These are phyloP conservation scores for Stichopus horrens DNA, from an alignment of 53 echinoderm and acorn worm species.

Conservation along the genomic window DNA sequence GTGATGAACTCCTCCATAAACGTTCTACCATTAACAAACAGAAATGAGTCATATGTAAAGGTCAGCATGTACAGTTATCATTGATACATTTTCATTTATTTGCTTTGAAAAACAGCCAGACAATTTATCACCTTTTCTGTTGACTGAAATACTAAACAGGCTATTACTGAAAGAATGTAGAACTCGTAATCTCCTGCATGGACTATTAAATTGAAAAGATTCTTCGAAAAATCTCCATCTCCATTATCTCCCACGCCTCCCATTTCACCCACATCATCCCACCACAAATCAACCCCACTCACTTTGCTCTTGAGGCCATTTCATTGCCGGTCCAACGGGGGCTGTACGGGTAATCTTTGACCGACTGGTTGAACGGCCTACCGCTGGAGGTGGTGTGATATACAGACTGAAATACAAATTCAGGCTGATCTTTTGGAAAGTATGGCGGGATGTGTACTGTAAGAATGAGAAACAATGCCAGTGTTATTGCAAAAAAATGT, in stretches of 20 bases:
- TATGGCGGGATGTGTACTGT: slow-evolving; percentile 80
- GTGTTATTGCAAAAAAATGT: no score
- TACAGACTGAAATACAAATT: slow-evolving; percentile 91
- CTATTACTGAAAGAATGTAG: neutral
- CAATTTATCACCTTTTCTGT: neutral
- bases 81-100: neutral
- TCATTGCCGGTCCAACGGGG: slow-evolving; percentile 98
- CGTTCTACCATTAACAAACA: slow-evolving; percentile 38
- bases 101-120: no score
- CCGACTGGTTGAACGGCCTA: slow-evolving; percentile 60
- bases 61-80: neutral
- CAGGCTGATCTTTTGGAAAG: slow-evolving; percentile 95
- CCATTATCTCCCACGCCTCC: neutral
- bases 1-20: slow-evolving; percentile 77
- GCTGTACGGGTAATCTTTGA: slow-evolving; percentile 91
- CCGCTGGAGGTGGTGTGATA: slow-evolving; percentile 69
- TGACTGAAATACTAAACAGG: neutral
- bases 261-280: neutral
- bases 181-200: neutral
- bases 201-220: neutral
- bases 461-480: slow-evolving; percentile 16
- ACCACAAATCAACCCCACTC: slow-evolving; percentile 28
- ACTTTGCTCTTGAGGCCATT: slow-evolving; percentile 98
- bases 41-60: neutral
- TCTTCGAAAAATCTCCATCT: no score